Conservation (phyloP, 1,140 invertebrate genomes). For the Medauroidea extradentata region DNA sequence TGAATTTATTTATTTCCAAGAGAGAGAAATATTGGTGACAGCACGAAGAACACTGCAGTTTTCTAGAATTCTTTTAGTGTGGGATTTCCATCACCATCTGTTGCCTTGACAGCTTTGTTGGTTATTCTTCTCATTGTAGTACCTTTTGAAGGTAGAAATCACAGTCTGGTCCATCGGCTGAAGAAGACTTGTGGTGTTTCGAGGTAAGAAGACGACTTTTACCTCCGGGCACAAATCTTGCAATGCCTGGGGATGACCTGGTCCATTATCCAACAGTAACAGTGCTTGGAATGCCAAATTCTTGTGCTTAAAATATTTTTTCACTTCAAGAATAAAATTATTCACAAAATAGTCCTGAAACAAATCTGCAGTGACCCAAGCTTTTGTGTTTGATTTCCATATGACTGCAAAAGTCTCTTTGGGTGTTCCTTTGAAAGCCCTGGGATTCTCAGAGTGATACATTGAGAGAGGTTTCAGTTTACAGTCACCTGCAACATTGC, state of each 20-base stretch:
- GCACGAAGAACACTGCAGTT: too few species aligned
- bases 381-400: constrained; percentile 41
- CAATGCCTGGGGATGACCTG: constrained; percentile 33
- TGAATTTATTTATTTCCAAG: too few species aligned
- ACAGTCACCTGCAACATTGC: constrained; percentile 40
- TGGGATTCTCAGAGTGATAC: constrained; percentile 40
- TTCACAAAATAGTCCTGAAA: constrained; percentile 40
- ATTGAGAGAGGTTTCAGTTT: constrained; percentile 44
- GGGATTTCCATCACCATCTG: too few species aligned
- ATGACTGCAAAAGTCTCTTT: constrained; percentile 39
- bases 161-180: too few species aligned
- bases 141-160: too few species aligned
- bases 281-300: constrained; percentile 42
- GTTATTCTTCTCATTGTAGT: too few species aligned
- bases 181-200: too few species aligned
- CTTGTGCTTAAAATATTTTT: constrained; percentile 35
- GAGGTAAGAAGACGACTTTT: constrained; percentile 26
- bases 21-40: too few species aligned
- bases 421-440: constrained; percentile 38
- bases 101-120: too few species aligned
- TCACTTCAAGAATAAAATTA: constrained; percentile 31
- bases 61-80: too few species aligned
- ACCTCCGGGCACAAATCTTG: constrained; percentile 35
- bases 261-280: constrained; percentile 38
- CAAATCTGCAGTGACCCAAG: constrained; percentile 39